phyloP scores from a whole-genome alignment of 2,113 vertebrate species.

The Xiphorhynchus elegans region DNA sequence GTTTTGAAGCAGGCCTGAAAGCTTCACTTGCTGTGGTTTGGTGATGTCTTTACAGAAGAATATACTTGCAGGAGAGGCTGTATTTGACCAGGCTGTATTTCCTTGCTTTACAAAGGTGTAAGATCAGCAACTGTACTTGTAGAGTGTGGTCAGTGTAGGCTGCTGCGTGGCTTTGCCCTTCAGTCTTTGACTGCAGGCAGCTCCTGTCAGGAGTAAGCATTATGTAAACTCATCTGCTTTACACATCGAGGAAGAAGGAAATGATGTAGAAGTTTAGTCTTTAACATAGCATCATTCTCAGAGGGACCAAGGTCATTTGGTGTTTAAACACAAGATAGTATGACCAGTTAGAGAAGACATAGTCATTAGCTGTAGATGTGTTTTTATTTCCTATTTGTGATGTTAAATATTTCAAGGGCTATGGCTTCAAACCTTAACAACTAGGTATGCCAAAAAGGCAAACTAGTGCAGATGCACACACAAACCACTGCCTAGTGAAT shows the following conservation, averaged over 20 bases:
- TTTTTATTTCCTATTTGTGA: not conserved
- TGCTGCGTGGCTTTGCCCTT: not conserved
- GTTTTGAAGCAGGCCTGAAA: not conserved
- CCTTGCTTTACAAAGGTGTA: not conserved
- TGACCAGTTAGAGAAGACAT: not conserved
- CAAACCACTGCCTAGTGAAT: not conserved
- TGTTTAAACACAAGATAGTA: not conserved
- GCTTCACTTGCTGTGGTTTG: not conserved
- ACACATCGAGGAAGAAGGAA: constrained; percentile 20
- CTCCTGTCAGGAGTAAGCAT: not conserved
- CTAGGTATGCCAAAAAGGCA: not conserved
- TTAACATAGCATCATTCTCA: not conserved
- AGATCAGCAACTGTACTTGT: not conserved
- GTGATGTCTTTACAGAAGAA: not conserved
- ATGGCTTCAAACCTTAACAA: not conserved
- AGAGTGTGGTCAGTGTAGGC: not conserved
- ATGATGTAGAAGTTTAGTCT: constrained; percentile 4
- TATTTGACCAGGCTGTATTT: not conserved
- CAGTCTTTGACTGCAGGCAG: not conserved
- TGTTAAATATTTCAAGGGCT: not conserved
- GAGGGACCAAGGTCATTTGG: not conserved
- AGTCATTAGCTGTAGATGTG: not conserved
- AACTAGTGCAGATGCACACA: not conserved
- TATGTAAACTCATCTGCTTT: constrained; percentile 35
- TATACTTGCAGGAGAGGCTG: not conserved